Conservation (phyloP, 1,140 invertebrate species). For the Dendroctonus ponderosae region DNA sequence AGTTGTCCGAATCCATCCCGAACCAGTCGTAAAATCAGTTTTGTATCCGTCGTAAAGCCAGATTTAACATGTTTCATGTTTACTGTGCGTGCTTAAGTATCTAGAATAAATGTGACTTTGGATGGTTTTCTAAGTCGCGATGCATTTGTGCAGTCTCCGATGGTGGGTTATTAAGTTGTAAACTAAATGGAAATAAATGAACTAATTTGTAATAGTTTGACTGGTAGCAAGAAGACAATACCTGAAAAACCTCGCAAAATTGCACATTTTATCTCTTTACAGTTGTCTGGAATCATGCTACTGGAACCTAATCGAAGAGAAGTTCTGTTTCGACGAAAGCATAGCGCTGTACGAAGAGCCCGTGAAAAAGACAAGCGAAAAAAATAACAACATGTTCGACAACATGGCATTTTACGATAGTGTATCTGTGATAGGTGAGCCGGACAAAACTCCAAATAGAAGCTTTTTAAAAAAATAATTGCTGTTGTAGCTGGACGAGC, state of each 20-base stretch:
- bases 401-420: conserved; percentile 49
- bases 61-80: not conserved
- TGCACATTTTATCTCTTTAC: conserved; percentile 29
- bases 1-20: conserved; percentile 3
- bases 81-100: not conserved
- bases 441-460: not conserved
- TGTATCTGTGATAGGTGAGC: conserved; percentile 44
- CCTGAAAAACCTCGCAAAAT: not conserved
- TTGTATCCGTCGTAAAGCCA: not conserved
- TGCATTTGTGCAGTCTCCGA: not conserved
- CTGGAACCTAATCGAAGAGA: conserved; percentile 48
- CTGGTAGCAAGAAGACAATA: not conserved
- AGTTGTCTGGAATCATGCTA: conserved; percentile 47
- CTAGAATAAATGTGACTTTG: conserved; percentile 1
- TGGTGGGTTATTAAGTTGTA: not conserved
- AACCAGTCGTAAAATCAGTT: not conserved
- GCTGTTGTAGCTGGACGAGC: conserved; percentile 36
- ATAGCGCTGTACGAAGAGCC: conserved; percentile 47
- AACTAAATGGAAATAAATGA: not conserved
- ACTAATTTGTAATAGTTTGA: not conserved
- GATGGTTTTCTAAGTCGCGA: conserved; percentile 1
- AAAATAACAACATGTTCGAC: conserved; percentile 47
- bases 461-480: not conserved
- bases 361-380: conserved; percentile 38
- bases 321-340: conserved; percentile 48